These are phyloP conservation scores for Drosophila teissieri DNA, from an alignment of 1,140 invertebrate genomes.

Conservation along the genomic window DNA sequence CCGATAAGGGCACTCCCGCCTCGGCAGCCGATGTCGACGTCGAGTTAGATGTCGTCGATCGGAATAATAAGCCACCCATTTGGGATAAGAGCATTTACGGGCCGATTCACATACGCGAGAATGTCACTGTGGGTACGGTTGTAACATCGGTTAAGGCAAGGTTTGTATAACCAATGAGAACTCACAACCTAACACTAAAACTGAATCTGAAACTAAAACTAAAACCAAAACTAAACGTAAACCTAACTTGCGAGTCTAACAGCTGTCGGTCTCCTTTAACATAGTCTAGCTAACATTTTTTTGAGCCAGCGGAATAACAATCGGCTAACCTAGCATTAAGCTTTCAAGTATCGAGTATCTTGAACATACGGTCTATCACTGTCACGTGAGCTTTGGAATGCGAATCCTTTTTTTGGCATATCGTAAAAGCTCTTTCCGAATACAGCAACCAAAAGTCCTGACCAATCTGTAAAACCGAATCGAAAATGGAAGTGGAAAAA, in stretches of 20 bases:
- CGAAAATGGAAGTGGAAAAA: slow-evolving; percentile 20
- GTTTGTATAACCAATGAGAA: slow-evolving; percentile 90
- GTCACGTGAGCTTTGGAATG: slow-evolving; percentile 25
- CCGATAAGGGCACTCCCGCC: slow-evolving; percentile 94
- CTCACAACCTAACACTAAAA: slow-evolving; percentile 39
- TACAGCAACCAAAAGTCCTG: slow-evolving; percentile 9
- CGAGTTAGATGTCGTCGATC: slow-evolving; percentile 98
- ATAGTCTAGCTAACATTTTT: slow-evolving; percentile 35
- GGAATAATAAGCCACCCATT: slow-evolving; percentile 98
- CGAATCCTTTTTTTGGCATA: slow-evolving; percentile 25
- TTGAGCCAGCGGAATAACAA: slow-evolving; percentile 43
- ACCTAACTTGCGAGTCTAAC: slow-evolving; percentile 72
- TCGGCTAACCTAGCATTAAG: slow-evolving; percentile 67
- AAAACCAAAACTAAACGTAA: slow-evolving; percentile 27
- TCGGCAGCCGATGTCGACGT: slow-evolving; percentile 97
- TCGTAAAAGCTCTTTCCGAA: slow-evolving; percentile 48
- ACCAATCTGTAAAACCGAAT: slow-evolving; percentile 8
- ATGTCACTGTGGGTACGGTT: slow-evolving; percentile 98
- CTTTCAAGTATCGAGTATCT: slow-evolving; percentile 18
- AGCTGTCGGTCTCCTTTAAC: slow-evolving; percentile 32
- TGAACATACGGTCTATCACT: slow-evolving; percentile 44
- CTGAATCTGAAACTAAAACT: slow-evolving; percentile 20
- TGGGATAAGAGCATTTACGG: slow-evolving; percentile 97
- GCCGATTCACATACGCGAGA: slow-evolving; percentile 98
- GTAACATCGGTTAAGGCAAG: slow-evolving; percentile 98